Evolutionary conservation across 2,888 invertebrate species (phyloP), one percentile per base, ranked within the genome.

Genomic region (Oligia fasciuncula): DNA sequence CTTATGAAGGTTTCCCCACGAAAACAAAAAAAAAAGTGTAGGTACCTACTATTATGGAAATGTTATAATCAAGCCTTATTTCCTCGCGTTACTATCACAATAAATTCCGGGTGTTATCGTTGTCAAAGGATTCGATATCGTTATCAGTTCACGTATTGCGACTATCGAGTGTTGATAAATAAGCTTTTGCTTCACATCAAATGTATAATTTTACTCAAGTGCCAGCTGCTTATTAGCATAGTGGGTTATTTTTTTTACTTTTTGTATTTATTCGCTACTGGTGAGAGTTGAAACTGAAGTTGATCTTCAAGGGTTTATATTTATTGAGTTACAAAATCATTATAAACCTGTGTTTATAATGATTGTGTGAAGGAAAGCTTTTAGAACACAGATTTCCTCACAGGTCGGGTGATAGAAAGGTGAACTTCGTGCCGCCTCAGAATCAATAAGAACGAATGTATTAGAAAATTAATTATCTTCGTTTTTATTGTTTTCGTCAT

Each of bases 101-200:
- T 70, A 60, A 63, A 63, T 79, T 87, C 71, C 80, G 80, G 77
- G 65, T 76, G 87, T 80, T 87, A 82, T 89, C 89, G 69, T 51
- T 79, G 85, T 77, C 80, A 87, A 89, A 85, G 89, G 51, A 72
- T 65, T 77, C 69, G 79, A 73, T 87, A 89, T 60, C 76, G 79
- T 63, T 87, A 87, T 89, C 87, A 78, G 77, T 74, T 78, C 62
- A 62, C 62, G n/a, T 80, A 85, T 86, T 73, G 75, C 63, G 69
- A 77, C 62, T 65, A 75, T 78, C 80, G 80, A 82, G 83, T 65
- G 76, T 60, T 83, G 82, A 88, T 88, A 89, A 76, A 88, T 88
- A 89, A 76, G 66, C 73, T 57, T 73, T 67, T 40, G 82, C 46
- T 83, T 63, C 62, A 6, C 83, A 83, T 77, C 63, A 79, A 84